These are phyloP conservation scores for Pogoniulus pusillus DNA, from an alignment of 2,797 vertebrate genomes.

Conservation along the genomic window DNA sequence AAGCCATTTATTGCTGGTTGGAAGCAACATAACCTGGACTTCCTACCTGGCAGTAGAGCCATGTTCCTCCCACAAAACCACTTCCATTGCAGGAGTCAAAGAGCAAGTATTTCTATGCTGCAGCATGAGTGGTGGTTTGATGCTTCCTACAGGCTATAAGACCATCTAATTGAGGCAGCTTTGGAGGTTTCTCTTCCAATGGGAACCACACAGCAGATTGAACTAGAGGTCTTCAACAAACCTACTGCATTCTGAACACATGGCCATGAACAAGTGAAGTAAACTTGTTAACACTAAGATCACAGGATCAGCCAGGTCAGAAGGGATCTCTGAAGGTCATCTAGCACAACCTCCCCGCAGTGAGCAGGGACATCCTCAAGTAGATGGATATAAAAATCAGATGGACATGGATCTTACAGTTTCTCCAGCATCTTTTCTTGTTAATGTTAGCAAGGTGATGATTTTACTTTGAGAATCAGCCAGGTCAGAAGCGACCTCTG, in stretches of 20 bases:
- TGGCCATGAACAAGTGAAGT: background rate
- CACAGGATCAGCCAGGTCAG: too few relatives aligned
- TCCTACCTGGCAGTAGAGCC: background rate
- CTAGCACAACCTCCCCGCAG: too few relatives aligned
- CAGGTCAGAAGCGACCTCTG: too few relatives aligned
- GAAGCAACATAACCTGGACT: rapidly evolving
- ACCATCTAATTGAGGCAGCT: background rate
- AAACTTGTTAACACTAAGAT: background rate
- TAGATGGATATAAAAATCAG: background rate
- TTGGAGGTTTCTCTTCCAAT: background rate
- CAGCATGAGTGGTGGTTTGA: rapidly evolving
- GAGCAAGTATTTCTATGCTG: rapidly evolving
- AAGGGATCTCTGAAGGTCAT: too few relatives aligned
- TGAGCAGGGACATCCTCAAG: too few relatives aligned
- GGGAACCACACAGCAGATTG: background rate
- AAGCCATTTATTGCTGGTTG: background rate
- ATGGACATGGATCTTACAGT: background rate
- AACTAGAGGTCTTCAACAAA: background rate
- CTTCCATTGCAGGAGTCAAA: background rate
- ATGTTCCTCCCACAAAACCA: background rate
- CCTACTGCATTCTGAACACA: rapidly evolving
- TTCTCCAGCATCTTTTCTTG: background rate
- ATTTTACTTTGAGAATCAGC: too few relatives aligned
- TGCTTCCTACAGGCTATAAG: background rate
- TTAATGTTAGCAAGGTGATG: background rate